phyloP scores from a whole-genome alignment of 2,888 invertebrate genomes.

The Argyresthia albistria region DNA sequence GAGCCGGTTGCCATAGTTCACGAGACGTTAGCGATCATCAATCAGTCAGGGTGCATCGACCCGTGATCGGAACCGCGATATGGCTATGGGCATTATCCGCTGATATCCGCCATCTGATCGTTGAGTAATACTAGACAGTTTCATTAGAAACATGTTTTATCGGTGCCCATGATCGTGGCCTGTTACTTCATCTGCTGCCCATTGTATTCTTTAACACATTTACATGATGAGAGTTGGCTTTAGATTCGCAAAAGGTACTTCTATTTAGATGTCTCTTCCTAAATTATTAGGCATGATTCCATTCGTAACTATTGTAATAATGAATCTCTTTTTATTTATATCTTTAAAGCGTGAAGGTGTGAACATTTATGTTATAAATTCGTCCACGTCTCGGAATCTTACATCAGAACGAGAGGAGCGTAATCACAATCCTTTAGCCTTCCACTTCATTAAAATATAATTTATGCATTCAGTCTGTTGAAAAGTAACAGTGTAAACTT shows the following conservation, averaged over 20 bases:
- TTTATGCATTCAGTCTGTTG: background rate
- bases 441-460: background rate
- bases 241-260: too few relatives aligned
- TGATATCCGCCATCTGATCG: background rate
- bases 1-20: conserved; percentile 37
- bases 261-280: too few relatives aligned
- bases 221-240: background rate
- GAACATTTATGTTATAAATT: too few relatives aligned
- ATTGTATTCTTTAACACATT: background rate
- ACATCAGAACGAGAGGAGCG: too few relatives aligned
- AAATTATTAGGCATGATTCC: too few relatives aligned
- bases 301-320: too few relatives aligned
- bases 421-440: background rate
- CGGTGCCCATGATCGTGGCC: background rate
- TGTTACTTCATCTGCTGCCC: background rate
- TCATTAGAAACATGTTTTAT: background rate
- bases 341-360: too few relatives aligned
- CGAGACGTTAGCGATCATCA: conserved; percentile 13
- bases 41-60: background rate
- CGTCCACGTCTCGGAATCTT: too few relatives aligned
- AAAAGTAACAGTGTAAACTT: background rate
- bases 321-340: too few relatives aligned
- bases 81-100: background rate
- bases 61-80: conserved; percentile 2
- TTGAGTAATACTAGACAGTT: background rate